Evolutionary conservation across 1,140 invertebrate species (phyloP), one percentile per base, ranked within the genome.

Genomic region (Nebria ingens): DNA sequence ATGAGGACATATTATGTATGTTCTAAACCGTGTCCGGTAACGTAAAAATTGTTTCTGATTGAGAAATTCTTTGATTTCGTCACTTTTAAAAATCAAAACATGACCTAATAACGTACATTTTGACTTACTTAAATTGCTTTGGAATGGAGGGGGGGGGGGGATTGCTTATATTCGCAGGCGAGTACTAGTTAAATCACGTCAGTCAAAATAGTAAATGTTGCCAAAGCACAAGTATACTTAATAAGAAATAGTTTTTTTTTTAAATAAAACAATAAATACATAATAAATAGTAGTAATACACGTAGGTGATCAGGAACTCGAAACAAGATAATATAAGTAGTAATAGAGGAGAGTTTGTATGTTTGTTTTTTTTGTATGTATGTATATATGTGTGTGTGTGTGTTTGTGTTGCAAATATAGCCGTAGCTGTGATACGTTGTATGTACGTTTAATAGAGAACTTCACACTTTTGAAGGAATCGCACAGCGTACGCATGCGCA

Each of bases 231-330:
- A 23, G 55, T 45, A 56, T 34, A 38, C 25, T 53, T 52, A 50
- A 51, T 42, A 23, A 42, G 21, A 25, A 40, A 49, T 51, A 53
- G 49, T 38, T 49, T 58, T 22, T 55, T 34, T 51, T 66, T 9
- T 45, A 45, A 45, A 17, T 45, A 45, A 45, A 17, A 12, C 4
- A 45, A 17, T 45, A 45, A 45, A 17, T 45, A 45, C 40, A 45
- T 45, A 12, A 45, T 17, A 45, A 12, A 45, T 17, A 45, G n/a
- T n/a, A n/a, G n/a, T 45, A 45, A 45, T 17, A 9, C 17, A 45
- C 40, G 40, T 17, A 45, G 9, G 40, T 17, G 66, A 61, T 70
- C 65, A 68, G 66, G 68, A 68, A 68, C 66, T 68, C 65, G 65
- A 65, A 60, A 69, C 60, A 68, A 65, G 65, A 67, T 62, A 65